Evolutionary conservation across 37 sponge, comb jelly and placozoan species (phyloP), one percentile per base, ranked within the genome.

Genomic region (Agelas oroides): DNA sequence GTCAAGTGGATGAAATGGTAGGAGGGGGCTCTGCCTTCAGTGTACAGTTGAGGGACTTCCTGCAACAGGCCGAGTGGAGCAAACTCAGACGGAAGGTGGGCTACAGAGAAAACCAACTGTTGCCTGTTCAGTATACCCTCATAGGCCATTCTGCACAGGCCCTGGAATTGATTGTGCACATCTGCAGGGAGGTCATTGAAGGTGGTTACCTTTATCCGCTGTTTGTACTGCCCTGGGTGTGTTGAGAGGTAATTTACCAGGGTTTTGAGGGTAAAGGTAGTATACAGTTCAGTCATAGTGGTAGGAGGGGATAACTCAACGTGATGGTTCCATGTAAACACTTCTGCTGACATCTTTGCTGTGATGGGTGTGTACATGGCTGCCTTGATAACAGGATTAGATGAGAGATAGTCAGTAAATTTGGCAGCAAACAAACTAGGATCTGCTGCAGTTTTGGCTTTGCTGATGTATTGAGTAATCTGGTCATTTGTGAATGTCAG

Each of bases 41-140:
- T n/a, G n/a, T n/a, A n/a, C n/a, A 64, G 28, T 30, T 64, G 65
- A 64, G 65, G 65, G 65, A 64, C 65, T 28, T 11, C 25, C 65
- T 64, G 65, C 65, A 64, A 30, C n/a, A n/a, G n/a, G n/a, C n/a
- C n/a, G n/a, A n/a, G n/a, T n/a, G 65, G 25, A 30, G 25, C 65
- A 24, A 11, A 64, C 28, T 24, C 28, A 28, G 65, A 30, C n/a
- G 25, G 28, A 64, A 24, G 12, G 28, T 30, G 21, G 21, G 28
- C 11, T 24, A 30, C 21, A 64, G 65, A 64, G 28, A 28, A 64
- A 28, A 64, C 65, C 25, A 64, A 28, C 65, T 12, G 21, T 30
- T 64, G 65, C 15, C 25, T 24, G n/a, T n/a, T n/a, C n/a, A n/a
- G n/a, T n/a, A n/a, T n/a, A n/a, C n/a, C n/a, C n/a, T n/a, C n/a